Evolutionary conservation across 1,140 invertebrate genomes (phyloP), one percentile per base, ranked within the genome.

Genomic region (Helicoverpa zea): DNA sequence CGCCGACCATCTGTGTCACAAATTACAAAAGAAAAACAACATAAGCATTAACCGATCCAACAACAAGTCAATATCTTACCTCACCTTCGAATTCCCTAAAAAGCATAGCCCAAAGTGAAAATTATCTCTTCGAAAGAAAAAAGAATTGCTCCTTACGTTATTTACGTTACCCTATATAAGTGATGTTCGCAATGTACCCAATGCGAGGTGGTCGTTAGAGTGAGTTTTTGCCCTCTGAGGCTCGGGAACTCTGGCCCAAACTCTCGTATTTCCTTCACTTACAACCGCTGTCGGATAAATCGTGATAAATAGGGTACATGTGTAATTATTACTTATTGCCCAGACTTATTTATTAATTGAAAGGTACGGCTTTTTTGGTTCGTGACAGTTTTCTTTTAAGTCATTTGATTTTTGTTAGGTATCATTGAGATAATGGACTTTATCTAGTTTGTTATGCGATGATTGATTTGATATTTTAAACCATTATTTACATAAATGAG

Each of bases 261-360:
- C 58, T 63, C 74, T 12, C 74, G 74, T 76, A 76, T 76, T 76
- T 76, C 58, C 58, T 76, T 76, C 74, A 76, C 64, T 68, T 68
- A 68, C 47, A 49, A 10, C 54, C 58, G 49, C 74, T 76, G 74
- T 76, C 74, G 47, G 12, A 51, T 76, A 76, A 76, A 76, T 76
- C 58, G 74, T 76, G 74, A 76, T 76, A 64, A 64, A 76, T 76
- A 43, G 58, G 74, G 14, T 51, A 76, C 43, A 76, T 64, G 74
- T 76, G 74, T 76, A 76, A 76, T 76, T 76, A 76, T 76, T 76
- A 76, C 74, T 59, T 76, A 76, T 76, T 14, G 74, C 59, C 30
- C 12, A 43, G 59, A 47, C 74, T 76, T 76, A 51, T 63, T 76
- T 64, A 63, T 76, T 76, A 76, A 76, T 76, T 76, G 74, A 76